Evolutionary conservation across 2,113 vertebrate species (phyloP).

Genomic region (Pipa parva): DNA sequence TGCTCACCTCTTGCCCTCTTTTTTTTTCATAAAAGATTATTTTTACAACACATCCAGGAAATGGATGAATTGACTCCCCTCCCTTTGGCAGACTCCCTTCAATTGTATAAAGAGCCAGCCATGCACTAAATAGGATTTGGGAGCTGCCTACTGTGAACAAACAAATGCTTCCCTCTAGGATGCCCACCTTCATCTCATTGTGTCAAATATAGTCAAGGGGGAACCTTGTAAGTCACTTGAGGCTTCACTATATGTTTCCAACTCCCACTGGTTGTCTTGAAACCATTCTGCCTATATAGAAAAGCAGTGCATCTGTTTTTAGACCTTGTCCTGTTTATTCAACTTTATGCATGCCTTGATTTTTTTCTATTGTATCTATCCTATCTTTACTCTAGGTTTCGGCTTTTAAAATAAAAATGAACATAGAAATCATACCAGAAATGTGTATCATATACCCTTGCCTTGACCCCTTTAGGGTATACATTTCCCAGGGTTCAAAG

Average conservation of each 20-base stretch:
- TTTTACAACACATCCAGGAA: slow-evolving; percentile 43
- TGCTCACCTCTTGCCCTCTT: slow-evolving; percentile 37
- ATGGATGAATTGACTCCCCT: slow-evolving; percentile 25
- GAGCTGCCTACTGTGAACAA: slow-evolving; percentile 12
- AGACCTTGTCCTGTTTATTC: too few species aligned
- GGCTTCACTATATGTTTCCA: background rate
- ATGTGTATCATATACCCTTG: too few species aligned
- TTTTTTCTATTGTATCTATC: too few species aligned
- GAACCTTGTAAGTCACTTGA: background rate
- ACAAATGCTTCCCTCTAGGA: slow-evolving; percentile 2
- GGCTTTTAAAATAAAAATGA: too few species aligned
- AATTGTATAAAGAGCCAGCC: slow-evolving; percentile 31
- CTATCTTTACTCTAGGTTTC: too few species aligned
- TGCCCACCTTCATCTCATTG: background rate
- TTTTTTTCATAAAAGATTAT: slow-evolving; percentile 24
- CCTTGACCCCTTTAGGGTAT: too few species aligned
- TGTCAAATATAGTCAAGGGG: background rate
- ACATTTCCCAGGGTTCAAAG: too few species aligned
- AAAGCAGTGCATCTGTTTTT: too few species aligned
- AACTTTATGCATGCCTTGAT: too few species aligned
- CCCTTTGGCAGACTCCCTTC: slow-evolving; percentile 29
- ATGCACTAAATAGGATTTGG: slow-evolving; percentile 24
- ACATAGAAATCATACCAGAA: too few species aligned
- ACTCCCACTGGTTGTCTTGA: background rate
- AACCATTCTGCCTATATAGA: too few species aligned